Evolutionary conservation across 2,113 vertebrate species (phyloP), one percentile per base, ranked within the genome.

Genomic region (Gymnocephalus cernua): DNA sequence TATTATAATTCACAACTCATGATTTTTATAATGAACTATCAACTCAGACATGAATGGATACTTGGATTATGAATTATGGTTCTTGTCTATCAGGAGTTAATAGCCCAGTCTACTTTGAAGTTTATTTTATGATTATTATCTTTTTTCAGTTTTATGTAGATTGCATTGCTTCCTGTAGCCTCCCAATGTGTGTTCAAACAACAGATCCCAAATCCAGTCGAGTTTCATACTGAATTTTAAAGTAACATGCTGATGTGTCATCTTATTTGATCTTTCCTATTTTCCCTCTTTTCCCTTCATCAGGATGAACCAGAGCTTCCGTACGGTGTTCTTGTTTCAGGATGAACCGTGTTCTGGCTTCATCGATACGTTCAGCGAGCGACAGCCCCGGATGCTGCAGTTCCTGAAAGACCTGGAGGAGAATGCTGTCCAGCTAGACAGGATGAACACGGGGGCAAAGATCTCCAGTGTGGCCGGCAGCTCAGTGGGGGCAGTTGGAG

Each of bases 401-500:
- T 86, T 64, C 63, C 86, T 93, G 0, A 8, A 23, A 0, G 48
- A 85, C 4, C 47, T 92, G 73, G 88, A 93, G 50, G 38, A 74
- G 18, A 44, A 0, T 0, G 85, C 86, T 3, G 67, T 80, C 38
- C 79, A 87, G 66, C 74, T 92, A 0, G 90, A 89, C 79, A 64
- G 6, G 8, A 91, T 91, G 91, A 88, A 71, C 7, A 79, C 1
- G n/a, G 92, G 88, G 0, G 69, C 90, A 21, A 92, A 53, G 80
- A 90, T 93, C 81, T 93, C 92, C 83, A 91, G 83, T 29, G 86
- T 92, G n/a, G 79, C 59, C 3, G 87, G 91, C 27, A 92, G 88
- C 18, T 92, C 92, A 0, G 85, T 91, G 74, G 91, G 92, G 12
- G 82, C 74, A 0, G 35, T 77, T 1, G 90, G 92, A 14, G 82